These are phyloP conservation scores for Pecten maximus DNA, from an alignment of 2,888 invertebrate species.

Conservation along the genomic window DNA sequence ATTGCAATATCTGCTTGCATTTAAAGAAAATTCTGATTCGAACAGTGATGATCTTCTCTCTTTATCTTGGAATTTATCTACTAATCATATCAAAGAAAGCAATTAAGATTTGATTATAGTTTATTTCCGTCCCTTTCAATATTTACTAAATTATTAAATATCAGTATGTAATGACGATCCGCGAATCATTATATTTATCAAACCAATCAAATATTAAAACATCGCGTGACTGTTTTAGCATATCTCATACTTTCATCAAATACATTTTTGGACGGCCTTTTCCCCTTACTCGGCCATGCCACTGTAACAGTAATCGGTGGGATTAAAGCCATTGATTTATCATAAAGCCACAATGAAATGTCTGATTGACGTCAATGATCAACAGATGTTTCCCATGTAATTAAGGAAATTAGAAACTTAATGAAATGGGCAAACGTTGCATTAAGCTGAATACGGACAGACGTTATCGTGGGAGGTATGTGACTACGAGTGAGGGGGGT, in stretches of 20 bases:
- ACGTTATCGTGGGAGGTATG: background rate
- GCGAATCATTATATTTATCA: background rate
- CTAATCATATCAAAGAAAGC: background rate
- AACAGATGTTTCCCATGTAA: conserved; percentile 13
- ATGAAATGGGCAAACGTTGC: background rate
- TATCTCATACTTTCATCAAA: background rate
- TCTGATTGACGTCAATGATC: conserved; percentile 6
- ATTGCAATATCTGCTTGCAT: too few species aligned
- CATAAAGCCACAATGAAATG: background rate
- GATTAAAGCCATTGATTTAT: background rate
- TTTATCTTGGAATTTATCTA: background rate
- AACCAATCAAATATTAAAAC: background rate
- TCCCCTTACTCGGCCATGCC: background rate
- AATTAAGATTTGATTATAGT: background rate
- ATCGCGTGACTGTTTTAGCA: background rate
- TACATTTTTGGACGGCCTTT: background rate
- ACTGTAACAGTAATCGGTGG: background rate
- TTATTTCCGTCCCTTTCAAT: background rate
- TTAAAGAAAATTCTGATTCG: too few species aligned
- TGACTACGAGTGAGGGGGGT: background rate
- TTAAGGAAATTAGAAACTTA: conserved; percentile 26
- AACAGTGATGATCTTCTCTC: too few species aligned
- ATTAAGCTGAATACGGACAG: background rate
- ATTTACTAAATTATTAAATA: background rate
- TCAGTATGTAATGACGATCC: background rate